Evolutionary conservation across 1,140 invertebrate species (phyloP).

Genomic region (Scaptodrosophila lebanonensis): DNA sequence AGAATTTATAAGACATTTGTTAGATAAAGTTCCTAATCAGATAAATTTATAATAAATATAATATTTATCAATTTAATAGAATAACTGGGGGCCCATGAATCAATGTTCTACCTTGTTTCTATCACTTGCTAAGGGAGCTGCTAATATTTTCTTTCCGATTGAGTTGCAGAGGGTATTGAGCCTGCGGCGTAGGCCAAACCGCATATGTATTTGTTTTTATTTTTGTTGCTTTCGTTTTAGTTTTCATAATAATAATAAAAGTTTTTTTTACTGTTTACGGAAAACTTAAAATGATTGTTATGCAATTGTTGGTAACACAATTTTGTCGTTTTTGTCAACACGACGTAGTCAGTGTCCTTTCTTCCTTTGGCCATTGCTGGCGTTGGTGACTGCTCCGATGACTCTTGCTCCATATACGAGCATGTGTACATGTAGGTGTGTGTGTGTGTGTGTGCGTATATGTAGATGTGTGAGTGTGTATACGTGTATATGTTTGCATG

Average conservation of each 20-base stretch:
- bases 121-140: neutral
- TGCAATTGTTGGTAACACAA: slow-evolving; percentile 76
- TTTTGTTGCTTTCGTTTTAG: slow-evolving; percentile 46
- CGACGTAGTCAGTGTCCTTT: slow-evolving; percentile 33
- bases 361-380: no score
- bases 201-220: no score
- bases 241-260: slow-evolving; percentile 76
- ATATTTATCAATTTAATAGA: no score
- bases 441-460: slow-evolving; percentile 17
- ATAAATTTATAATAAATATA: no score
- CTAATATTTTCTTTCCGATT: slow-evolving; percentile 6
- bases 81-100: neutral
- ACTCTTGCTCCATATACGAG: neutral
- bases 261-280: slow-evolving; percentile 71
- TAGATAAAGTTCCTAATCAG: no score
- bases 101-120: neutral
- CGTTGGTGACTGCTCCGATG: neutral
- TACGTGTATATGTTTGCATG: slow-evolving; percentile 42
- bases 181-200: no score
- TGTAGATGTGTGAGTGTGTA: slow-evolving; percentile 31
- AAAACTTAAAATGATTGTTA: slow-evolving; percentile 77
- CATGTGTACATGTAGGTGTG: neutral
- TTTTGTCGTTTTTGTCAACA: slow-evolving; percentile 67
- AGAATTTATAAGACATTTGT: no score
- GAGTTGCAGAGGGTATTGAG: slow-evolving; percentile 9